Conservation (phyloP, 2,113 vertebrate genomes). For the Amblyornis subalaris region DNA sequence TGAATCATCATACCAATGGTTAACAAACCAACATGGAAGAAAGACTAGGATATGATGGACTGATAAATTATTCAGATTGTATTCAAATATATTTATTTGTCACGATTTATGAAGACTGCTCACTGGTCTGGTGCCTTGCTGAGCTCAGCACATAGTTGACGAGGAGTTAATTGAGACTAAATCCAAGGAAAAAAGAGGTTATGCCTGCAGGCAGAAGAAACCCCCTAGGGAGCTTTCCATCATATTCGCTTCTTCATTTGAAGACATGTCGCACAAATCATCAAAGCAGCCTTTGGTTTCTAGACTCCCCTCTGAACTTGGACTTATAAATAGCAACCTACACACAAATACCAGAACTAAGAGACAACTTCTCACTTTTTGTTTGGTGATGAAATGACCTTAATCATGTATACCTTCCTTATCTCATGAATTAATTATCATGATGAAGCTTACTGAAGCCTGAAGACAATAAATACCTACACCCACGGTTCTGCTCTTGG, state of each 20-base stretch:
- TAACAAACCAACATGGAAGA: background rate
- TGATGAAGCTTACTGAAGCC: conserved; percentile 11
- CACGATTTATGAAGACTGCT: background rate
- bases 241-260: conserved; percentile 21
- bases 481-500: background rate
- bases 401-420: conserved; percentile 24
- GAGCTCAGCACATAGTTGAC: background rate
- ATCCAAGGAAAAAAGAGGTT: conserved; percentile 19
- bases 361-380: background rate
- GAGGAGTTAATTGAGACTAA: conserved; percentile 51
- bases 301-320: conserved; percentile 5
- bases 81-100: conserved; percentile 17
- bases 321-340: conserved; percentile 41
- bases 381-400: conserved; percentile 27
- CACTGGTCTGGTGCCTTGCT: background rate
- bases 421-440: conserved; percentile 47
- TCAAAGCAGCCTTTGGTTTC: conserved; percentile 31
- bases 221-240: conserved; percentile 24
- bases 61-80: background rate
- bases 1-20: background rate
- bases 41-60: background rate
- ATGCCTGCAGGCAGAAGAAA: conserved; percentile 32
- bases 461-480: background rate
- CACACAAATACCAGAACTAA: background rate
- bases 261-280: conserved; percentile 14